Percentiles rank a stretch among this genome's conserved stretches.
phyloP scores from a whole-genome alignment of 2,113 vertebrate species.

The Silurus glanis region DNA sequence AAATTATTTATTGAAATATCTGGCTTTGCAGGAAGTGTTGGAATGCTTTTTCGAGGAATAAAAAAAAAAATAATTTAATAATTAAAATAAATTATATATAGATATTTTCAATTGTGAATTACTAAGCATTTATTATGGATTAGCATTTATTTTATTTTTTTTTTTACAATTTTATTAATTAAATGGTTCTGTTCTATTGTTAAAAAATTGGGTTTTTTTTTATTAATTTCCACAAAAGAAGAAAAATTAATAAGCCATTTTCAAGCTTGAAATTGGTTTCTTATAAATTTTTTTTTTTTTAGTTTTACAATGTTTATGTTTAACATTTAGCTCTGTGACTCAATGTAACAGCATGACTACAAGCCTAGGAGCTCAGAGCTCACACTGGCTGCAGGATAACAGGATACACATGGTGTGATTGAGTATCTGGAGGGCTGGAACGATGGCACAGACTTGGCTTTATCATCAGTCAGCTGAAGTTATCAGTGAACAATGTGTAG shows the following conservation, averaged over 20 bases:
- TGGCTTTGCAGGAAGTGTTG: background rate
- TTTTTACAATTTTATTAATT: background rate
- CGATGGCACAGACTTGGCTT: background rate
- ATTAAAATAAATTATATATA: too few species aligned
- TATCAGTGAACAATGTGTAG: background rate
- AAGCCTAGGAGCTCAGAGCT: background rate
- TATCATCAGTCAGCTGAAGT: background rate
- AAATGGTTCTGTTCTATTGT: background rate
- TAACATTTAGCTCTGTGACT: background rate
- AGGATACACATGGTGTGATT: background rate
- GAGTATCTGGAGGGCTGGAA: conserved; percentile 1
- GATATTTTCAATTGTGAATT: background rate
- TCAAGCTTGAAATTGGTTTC: background rate
- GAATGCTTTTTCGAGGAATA: background rate
- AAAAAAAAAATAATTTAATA: too few species aligned
- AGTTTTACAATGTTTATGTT: background rate
- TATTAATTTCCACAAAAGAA: background rate
- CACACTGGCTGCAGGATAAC: background rate
- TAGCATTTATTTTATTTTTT: too few species aligned
- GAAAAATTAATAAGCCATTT: background rate
- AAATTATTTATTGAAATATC: conserved; percentile 64
- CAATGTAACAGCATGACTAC: background rate
- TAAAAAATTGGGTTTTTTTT: background rate
- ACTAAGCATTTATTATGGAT: background rate
- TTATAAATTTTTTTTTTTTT: background rate